Conservation (phyloP, 2,797 vertebrate species). For the Hydrophis major region DNA sequence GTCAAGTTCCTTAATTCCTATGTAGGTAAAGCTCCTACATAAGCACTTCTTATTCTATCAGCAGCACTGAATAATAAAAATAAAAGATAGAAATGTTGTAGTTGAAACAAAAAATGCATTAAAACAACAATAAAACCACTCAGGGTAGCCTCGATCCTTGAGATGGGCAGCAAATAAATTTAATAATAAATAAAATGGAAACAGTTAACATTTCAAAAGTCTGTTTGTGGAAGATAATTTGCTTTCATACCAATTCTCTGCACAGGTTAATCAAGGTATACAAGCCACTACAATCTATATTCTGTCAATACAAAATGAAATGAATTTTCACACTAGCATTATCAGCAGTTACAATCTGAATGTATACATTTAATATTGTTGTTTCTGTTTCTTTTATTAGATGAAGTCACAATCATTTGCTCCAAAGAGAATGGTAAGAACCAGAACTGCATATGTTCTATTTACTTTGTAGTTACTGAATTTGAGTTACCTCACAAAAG, state of each 20-base stretch:
- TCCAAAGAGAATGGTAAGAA: constrained; percentile 76
- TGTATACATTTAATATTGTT: neutral
- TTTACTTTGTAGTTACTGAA: neutral
- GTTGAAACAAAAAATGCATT: neutral
- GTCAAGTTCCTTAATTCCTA: neutral
- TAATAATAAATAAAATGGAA: no score
- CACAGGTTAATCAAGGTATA: neutral
- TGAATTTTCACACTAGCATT: neutral
- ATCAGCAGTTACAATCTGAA: neutral
- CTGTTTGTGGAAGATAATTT: neutral
- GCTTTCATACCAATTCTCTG: neutral
- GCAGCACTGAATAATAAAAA: neutral
- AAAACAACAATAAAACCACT: neutral
- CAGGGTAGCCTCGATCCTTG: no score
- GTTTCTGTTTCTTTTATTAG: constrained; percentile 59
- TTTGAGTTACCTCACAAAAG: neutral
- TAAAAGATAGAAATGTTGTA: neutral
- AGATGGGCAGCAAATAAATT: no score
- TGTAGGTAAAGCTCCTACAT: neutral
- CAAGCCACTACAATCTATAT: neutral
- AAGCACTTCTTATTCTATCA: neutral
- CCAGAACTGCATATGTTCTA: constrained; percentile 22
- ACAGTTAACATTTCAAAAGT: no score
- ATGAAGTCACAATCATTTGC: constrained; percentile 72
- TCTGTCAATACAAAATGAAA: neutral